These are phyloP conservation scores for Drosophila pandora DNA, from an alignment of 1,140 invertebrate genomes.

Conservation along the genomic window DNA sequence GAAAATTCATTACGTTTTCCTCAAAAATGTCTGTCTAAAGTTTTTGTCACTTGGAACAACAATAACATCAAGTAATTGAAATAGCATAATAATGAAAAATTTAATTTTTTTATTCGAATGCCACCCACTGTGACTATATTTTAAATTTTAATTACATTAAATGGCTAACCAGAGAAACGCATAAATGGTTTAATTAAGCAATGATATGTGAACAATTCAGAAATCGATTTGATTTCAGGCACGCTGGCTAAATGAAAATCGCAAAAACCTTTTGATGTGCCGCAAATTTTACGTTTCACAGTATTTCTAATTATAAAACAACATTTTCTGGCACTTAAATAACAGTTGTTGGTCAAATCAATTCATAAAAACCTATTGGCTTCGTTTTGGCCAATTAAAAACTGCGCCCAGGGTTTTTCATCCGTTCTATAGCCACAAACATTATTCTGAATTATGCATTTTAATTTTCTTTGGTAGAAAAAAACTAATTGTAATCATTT, in stretches of 20 bases:
- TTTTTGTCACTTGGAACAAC: not conserved
- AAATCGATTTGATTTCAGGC: constrained; percentile 12
- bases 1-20: not conserved
- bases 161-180: constrained; percentile 4
- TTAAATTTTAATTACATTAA: constrained; percentile 39
- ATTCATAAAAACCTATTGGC: constrained; percentile 27
- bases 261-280: constrained; percentile 38
- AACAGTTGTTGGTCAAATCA: constrained; percentile 25
- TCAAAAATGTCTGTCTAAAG: not conserved
- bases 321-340: constrained; percentile 20
- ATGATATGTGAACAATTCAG: constrained; percentile 24
- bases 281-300: constrained; percentile 37
- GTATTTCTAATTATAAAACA: constrained; percentile 47
- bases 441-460: constrained; percentile 42
- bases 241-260: constrained; percentile 4
- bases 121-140: constrained; percentile 2
- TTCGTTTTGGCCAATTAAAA: constrained; percentile 56
- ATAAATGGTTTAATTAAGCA: constrained; percentile 50
- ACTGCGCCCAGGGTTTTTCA: constrained; percentile 10
- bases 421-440: constrained; percentile 26
- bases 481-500: constrained; percentile 34
- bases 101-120: not conserved
- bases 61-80: not conserved
- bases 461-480: constrained; percentile 11
- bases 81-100: constrained; percentile 6